phyloP scores from a whole-genome alignment of 2,113 vertebrate species.

The Oriolus oriolus region DNA sequence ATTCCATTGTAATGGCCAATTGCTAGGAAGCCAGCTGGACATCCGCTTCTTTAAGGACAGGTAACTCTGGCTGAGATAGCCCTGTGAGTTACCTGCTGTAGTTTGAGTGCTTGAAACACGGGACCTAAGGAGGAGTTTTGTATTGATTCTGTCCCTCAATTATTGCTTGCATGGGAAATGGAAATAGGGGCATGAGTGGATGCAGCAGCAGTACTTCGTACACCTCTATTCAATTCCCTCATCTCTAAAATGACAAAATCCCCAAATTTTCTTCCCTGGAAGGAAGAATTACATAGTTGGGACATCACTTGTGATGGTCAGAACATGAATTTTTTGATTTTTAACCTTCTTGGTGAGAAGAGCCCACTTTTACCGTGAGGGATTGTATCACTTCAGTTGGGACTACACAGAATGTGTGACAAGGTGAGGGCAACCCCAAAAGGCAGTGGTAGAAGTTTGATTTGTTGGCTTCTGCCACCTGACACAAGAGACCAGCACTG shows the following conservation, averaged over 20 bases:
- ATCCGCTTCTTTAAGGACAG: background rate
- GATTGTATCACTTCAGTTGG: background rate
- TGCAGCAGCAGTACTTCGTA: background rate
- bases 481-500: background rate
- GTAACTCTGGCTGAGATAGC: background rate
- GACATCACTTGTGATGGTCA: background rate
- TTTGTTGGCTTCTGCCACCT: background rate
- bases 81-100: background rate
- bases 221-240: background rate
- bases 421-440: background rate
- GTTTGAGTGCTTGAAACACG: background rate
- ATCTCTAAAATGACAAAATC: background rate
- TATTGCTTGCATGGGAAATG: background rate
- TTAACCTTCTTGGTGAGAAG: background rate
- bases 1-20: background rate
- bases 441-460: background rate
- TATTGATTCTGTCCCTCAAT: background rate
- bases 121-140: background rate
- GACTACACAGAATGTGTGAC: background rate
- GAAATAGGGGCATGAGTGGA: background rate
- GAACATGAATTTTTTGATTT: background rate
- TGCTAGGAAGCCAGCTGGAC: background rate
- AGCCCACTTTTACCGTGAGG: background rate
- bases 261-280: background rate
- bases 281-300: background rate